phyloP scores from a whole-genome alignment of 2,797 vertebrate species.

The Todus mexicanus region DNA sequence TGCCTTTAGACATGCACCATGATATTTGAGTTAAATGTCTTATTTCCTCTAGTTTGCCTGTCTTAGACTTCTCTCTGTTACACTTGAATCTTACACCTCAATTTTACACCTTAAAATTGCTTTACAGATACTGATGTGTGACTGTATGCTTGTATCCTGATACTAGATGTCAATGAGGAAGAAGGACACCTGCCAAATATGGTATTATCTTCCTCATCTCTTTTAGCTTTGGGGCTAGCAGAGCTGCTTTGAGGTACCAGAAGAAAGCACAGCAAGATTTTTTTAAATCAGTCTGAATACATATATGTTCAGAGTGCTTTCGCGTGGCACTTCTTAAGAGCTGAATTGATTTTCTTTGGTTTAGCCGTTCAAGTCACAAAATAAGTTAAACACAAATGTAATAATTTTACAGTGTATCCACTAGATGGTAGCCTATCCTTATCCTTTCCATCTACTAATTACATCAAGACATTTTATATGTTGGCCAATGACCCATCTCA shows the following conservation, averaged over 20 bases:
- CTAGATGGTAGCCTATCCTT: slow-evolving; percentile 74
- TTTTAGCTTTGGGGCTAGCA: slow-evolving; percentile 29
- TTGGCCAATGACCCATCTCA: neutral
- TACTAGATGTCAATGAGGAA: slow-evolving; percentile 39
- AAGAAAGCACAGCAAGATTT: slow-evolving; percentile 43
- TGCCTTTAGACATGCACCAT: neutral
- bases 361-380: slow-evolving; percentile 48
- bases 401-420: slow-evolving; percentile 50
- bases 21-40: neutral
- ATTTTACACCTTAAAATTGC: neutral
- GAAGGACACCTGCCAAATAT: slow-evolving; percentile 34
- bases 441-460: slow-evolving; percentile 28
- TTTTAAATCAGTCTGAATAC: slow-evolving; percentile 12
- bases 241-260: slow-evolving; percentile 42
- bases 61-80: neutral
- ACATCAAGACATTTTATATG: neutral
- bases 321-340: neutral
- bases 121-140: neutral
- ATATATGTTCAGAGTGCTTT: slow-evolving; percentile 26
- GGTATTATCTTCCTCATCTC: slow-evolving; percentile 12
- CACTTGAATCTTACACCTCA: neutral
- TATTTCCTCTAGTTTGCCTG: neutral
- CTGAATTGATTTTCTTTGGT: slow-evolving; percentile 33
- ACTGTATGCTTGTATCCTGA: slow-evolving; percentile 22
- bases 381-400: slow-evolving; percentile 20